A percentile compares a stretch with the other conserved stretches of the same genome.
Evolutionary conservation across 2,113 vertebrate genomes (phyloP).

Genomic region (Gadus macrocephalus): DNA sequence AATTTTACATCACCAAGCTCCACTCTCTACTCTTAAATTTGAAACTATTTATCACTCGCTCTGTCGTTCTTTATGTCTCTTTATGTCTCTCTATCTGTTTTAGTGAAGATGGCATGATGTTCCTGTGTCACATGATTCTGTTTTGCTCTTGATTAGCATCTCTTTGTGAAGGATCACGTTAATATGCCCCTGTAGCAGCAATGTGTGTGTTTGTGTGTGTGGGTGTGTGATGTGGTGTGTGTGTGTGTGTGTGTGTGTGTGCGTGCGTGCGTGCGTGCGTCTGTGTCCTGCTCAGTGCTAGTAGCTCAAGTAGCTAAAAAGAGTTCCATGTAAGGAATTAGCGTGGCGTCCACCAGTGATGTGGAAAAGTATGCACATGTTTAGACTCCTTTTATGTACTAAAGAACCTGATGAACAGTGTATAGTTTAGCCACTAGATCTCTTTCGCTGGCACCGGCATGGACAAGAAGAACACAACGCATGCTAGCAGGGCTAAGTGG

Average conservation of each 20-base stretch:
- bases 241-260: constrained; percentile 3
- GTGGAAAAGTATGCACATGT: constrained; percentile 39
- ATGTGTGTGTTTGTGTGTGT: constrained; percentile 31
- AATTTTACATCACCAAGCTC: too few species aligned
- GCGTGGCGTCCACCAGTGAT: constrained; percentile 11
- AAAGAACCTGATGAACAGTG: constrained; percentile 6
- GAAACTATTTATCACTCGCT: background rate
- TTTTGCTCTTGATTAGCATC: constrained; percentile 45
- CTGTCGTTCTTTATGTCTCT: background rate
- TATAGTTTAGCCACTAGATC: constrained; percentile 17
- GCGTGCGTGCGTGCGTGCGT: background rate
- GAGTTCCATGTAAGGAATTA: constrained; percentile 44
- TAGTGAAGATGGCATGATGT: constrained; percentile 11
- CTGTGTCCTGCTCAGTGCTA: constrained; percentile 29
- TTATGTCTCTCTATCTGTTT: constrained; percentile 7
- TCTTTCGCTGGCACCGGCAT: background rate
- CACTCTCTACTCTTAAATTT: too few species aligned
- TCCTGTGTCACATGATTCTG: constrained; percentile 23
- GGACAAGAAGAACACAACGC: too few species aligned
- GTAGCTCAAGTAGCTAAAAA: constrained; percentile 24
- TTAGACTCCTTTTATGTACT: constrained; percentile 43
- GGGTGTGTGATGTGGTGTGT: background rate
- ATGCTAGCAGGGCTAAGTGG: too few species aligned
- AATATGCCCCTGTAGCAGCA: constrained; percentile 28
- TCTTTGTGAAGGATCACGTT: constrained; percentile 20